phyloP scores from a whole-genome alignment of 1,140 invertebrate species.

The Solenopsis fugax region DNA sequence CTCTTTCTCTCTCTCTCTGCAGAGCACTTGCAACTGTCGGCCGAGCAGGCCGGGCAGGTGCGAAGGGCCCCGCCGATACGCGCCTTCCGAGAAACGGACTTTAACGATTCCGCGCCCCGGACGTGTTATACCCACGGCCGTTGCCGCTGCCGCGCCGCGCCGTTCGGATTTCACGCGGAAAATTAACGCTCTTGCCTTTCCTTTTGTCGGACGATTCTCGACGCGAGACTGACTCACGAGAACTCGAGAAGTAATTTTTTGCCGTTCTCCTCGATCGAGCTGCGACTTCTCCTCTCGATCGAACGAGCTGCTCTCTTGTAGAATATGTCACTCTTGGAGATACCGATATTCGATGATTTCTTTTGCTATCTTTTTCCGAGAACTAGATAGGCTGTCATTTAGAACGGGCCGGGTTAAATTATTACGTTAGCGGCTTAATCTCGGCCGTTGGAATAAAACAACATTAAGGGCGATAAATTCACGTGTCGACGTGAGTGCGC shows the following conservation, averaged over 20 bases:
- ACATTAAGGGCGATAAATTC: neutral
- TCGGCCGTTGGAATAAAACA: neutral
- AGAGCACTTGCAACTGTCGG: conserved; percentile 42
- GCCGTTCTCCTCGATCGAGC: too few species aligned
- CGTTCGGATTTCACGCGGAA: conserved; percentile 9
- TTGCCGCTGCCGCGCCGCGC: neutral
- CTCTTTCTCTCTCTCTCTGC: neutral
- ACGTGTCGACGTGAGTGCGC: conserved; percentile 4
- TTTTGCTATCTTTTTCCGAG: neutral
- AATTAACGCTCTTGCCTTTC: conserved; percentile 44
- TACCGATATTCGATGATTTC: too few species aligned
- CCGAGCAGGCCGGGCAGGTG: conserved; percentile 62
- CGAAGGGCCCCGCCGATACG: conserved; percentile 6
- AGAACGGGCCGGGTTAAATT: neutral
- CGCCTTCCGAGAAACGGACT: conserved; percentile 60
- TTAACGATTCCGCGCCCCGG: conserved; percentile 28
- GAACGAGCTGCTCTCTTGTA: too few species aligned
- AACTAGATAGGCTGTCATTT: neutral
- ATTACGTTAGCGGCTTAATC: neutral
- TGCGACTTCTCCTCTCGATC: neutral
- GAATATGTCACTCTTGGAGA: too few species aligned
- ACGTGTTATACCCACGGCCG: neutral
- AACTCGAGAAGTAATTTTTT: neutral
- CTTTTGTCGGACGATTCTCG: neutral
- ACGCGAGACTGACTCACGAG: neutral